Percentiles rank a stretch among this genome's conserved stretches.
Evolutionary conservation across 1,140 invertebrate species (phyloP).

Genomic region (Coelopa frigida): DNA sequence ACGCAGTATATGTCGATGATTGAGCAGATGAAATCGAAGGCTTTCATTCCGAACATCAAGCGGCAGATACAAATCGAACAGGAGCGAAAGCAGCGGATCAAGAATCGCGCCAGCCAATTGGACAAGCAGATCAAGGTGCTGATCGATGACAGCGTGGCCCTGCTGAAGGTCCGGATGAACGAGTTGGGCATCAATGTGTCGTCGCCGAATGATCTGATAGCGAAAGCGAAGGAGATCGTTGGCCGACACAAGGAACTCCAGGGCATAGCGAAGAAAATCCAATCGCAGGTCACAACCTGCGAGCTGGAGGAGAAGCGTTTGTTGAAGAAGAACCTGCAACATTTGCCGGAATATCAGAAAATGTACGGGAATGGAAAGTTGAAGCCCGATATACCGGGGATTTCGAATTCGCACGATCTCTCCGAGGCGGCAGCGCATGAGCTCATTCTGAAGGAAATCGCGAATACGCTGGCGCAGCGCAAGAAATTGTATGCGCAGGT

Average conservation of each 20-base stretch:
- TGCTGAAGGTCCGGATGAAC: constrained; percentile 82
- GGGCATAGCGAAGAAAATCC: constrained; percentile 72
- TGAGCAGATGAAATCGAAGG: constrained; percentile 69
- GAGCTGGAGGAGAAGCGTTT: constrained; percentile 65
- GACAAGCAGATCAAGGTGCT: constrained; percentile 86
- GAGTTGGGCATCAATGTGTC: constrained; percentile 82
- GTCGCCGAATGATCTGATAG: constrained; percentile 74
- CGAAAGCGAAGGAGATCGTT: constrained; percentile 89
- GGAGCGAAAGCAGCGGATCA: constrained; percentile 72
- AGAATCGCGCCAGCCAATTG: constrained; percentile 71
- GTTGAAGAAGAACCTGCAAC: constrained; percentile 59
- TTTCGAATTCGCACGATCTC: constrained; percentile 41
- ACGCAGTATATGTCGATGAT: constrained; percentile 77
- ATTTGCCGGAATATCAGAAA: constrained; percentile 52
- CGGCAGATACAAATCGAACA: constrained; percentile 75
- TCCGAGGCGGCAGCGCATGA: constrained; percentile 65
- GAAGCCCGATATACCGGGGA: constrained; percentile 25
- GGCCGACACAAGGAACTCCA: constrained; percentile 84
- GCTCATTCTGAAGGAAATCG: constrained; percentile 77
- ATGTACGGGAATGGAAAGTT: constrained; percentile 27
- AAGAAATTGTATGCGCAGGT: constrained; percentile 76
- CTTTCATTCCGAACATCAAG: constrained; percentile 65
- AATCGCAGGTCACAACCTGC: constrained; percentile 61
- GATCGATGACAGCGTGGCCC: constrained; percentile 83
- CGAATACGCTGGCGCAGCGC: constrained; percentile 67